These are phyloP conservation scores for Macaria liturata DNA, from an alignment of 2,888 invertebrate genomes.

Conservation along the genomic window DNA sequence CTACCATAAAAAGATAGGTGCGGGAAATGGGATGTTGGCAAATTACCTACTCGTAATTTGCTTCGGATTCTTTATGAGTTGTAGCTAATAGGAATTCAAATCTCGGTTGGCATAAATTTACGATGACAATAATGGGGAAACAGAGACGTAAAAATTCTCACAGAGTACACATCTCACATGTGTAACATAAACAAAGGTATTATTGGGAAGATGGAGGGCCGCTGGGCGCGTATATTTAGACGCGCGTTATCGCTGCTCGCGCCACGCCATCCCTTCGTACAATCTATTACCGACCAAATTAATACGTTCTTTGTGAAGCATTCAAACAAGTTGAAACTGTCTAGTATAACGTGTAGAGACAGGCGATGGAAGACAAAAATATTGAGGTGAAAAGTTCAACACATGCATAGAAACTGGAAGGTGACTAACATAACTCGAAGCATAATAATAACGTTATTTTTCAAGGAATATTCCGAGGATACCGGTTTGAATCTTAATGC, in stretches of 20 bases:
- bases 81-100: constrained; percentile 28
- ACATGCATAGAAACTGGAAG: too few relatives aligned
- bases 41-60: constrained; percentile 17
- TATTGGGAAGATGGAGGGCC: constrained; percentile 62
- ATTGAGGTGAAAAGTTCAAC: too few relatives aligned
- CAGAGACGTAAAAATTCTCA: constrained; percentile 40
- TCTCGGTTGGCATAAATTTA: constrained; percentile 37
- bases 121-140: constrained; percentile 42
- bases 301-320: constrained; percentile 27
- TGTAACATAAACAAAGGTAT: constrained; percentile 66
- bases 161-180: constrained; percentile 45
- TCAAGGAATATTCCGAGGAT: not conserved
- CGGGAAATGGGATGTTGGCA: constrained; percentile 7
- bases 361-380: too few relatives aligned
- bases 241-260: constrained; percentile 59
- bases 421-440: too few relatives aligned
- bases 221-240: constrained; percentile 61
- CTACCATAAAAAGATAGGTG: constrained; percentile 21
- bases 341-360: too few relatives aligned
- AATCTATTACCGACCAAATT: constrained; percentile 40
- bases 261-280: constrained; percentile 58
- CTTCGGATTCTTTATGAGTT: constrained; percentile 18
- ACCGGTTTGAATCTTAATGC: constrained; percentile 1
- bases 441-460: too few relatives aligned
- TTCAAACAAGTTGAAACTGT: constrained; percentile 8